phyloP scores from a whole-genome alignment of 2,888 invertebrate species.

The Apotomis turbidana region DNA sequence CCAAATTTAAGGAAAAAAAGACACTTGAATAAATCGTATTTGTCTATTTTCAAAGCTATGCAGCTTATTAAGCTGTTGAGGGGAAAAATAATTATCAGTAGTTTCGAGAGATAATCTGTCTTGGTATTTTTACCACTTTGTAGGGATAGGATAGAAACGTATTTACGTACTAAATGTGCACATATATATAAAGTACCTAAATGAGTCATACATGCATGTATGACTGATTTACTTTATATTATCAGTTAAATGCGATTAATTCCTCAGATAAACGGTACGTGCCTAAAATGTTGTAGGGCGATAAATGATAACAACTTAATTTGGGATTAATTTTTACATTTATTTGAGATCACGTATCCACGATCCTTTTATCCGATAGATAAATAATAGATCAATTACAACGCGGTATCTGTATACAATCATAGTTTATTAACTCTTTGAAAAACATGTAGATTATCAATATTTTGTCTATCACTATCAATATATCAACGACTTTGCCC shows the following conservation, averaged over 20 bases:
- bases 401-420: background rate
- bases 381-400: constrained; percentile 9
- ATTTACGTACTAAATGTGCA: no score
- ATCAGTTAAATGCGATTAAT: constrained; percentile 11
- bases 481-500: background rate
- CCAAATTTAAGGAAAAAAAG: no score
- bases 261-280: constrained; percentile 27
- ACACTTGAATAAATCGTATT: no score
- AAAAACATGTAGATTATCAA: background rate
- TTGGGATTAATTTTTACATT: constrained; percentile 19
- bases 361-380: constrained; percentile 28
- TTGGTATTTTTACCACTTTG: no score
- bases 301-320: constrained; percentile 32
- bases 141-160: no score
- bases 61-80: no score
- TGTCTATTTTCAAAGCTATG: no score
- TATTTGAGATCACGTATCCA: constrained; percentile 32
- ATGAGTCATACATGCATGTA: no score
- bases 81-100: no score
- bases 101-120: no score
- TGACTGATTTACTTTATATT: background rate
- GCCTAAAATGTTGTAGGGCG: background rate
- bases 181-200: no score
- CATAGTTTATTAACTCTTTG: constrained; percentile 3
- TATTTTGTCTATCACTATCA: background rate